phyloP scores from a whole-genome alignment of 2,888 invertebrate species.

The Ernsta delagoae region DNA sequence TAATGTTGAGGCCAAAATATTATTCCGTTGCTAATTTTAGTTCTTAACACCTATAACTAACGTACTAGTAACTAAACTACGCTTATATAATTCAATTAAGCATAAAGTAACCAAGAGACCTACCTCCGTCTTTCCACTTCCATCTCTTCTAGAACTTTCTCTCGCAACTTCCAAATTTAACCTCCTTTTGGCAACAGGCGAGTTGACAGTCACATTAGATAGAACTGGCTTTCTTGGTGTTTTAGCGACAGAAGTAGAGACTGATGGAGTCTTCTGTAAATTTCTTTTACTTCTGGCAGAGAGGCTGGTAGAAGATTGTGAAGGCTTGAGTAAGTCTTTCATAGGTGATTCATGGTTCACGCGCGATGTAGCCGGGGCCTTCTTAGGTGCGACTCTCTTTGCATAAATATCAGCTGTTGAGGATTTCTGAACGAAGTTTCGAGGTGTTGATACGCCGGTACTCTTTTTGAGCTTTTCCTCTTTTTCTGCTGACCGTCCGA shows the following conservation, averaged over 20 bases:
- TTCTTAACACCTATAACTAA: no score
- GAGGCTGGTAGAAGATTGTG: constrained; percentile 60
- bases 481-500: constrained; percentile 38
- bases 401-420: constrained; percentile 68
- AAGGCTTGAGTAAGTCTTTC: constrained; percentile 64
- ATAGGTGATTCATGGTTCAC: constrained; percentile 58
- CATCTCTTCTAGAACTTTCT: constrained; percentile 31
- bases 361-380: constrained; percentile 10
- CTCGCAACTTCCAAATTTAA: constrained; percentile 15
- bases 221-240: constrained; percentile 50
- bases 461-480: constrained; percentile 64
- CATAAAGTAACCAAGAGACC: background rate
- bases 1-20: no score
- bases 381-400: constrained; percentile 53
- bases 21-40: no score
- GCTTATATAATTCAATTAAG: no score
- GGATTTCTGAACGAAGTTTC: constrained; percentile 60
- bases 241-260: constrained; percentile 34
- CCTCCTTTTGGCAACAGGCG: constrained; percentile 56
- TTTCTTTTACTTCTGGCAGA: constrained; percentile 38
- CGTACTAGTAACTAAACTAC: no score
- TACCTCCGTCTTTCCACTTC: constrained; percentile 14
- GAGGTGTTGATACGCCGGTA: constrained; percentile 58
- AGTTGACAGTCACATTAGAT: constrained; percentile 67
- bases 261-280: no score